Evolutionary conservation across 2,113 vertebrate species (phyloP).

Genomic region (Phrynocephalus versicolor): DNA sequence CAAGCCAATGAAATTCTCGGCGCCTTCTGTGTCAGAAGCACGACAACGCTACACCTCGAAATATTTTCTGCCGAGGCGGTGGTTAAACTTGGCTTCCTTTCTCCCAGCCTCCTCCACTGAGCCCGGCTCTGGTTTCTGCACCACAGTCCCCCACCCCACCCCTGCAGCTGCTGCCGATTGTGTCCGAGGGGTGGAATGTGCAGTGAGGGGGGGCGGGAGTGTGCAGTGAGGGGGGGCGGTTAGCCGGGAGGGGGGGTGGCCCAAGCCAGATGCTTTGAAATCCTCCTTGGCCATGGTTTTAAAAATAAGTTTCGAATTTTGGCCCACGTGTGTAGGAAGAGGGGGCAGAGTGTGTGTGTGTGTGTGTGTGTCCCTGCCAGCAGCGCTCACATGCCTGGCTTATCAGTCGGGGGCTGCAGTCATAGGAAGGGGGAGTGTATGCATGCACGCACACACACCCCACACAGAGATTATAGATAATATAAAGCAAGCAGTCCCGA

Average conservation of each 20-base stretch:
- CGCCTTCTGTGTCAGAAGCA: not conserved
- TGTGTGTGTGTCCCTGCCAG: not conserved
- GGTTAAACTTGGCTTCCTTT: not conserved
- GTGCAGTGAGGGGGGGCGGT: rapidly evolving
- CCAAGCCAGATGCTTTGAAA: not conserved
- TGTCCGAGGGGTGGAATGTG: not conserved
- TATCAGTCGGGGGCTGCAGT: slow-evolving; percentile 43
- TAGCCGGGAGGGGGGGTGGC: rapidly evolving
- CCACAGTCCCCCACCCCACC: not conserved
- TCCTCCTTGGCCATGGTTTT: slow-evolving; percentile 23
- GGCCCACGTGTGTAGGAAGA: not conserved
- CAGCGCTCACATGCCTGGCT: slow-evolving; percentile 27
- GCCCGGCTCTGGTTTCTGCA: slow-evolving; percentile 21
- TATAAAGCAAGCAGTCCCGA: not conserved
- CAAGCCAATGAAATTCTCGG: not conserved
- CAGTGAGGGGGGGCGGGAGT: no score
- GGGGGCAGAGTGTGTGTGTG: not conserved
- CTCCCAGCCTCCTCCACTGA: not conserved
- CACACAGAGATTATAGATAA: not conserved
- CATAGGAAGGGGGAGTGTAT: not conserved
- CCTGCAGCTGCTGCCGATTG: not conserved
- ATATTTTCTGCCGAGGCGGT: slow-evolving; percentile 16
- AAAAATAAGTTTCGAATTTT: not conserved
- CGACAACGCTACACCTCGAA: not conserved
- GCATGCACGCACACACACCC: not conserved